A percentile compares a stretch with the other conserved stretches of the same genome.
Conservation (phyloP, 2,888 invertebrate genomes). For the Stenchaetothrips biformis region DNA sequence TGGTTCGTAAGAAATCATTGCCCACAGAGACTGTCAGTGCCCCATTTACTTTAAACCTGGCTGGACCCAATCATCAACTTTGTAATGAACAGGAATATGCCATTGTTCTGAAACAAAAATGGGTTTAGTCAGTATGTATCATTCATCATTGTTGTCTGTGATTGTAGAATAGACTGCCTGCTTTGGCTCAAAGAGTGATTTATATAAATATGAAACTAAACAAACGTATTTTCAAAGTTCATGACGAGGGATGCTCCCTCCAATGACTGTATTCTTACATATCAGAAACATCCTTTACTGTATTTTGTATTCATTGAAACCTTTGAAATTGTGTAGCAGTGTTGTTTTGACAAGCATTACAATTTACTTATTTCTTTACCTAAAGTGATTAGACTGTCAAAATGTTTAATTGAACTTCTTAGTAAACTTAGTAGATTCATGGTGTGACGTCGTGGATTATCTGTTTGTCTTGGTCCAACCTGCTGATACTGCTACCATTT, state of each 20-base stretch:
- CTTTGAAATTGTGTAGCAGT: background rate
- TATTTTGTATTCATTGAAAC: background rate
- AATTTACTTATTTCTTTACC: background rate
- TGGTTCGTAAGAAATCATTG: conserved; percentile 62
- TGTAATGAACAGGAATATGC: conserved; percentile 11
- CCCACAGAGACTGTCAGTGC: conserved; percentile 45
- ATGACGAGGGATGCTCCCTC: too few relatives aligned
- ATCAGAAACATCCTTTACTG: background rate
- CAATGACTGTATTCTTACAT: background rate
- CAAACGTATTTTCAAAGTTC: background rate
- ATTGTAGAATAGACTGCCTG: conserved; percentile 9
- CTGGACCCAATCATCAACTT: conserved; percentile 10
- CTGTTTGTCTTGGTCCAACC: background rate
- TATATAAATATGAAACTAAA: background rate
- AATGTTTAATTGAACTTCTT: background rate
- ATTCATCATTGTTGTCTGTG: conserved; percentile 7
- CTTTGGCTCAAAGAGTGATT: conserved; percentile 4
- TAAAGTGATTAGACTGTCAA: background rate
- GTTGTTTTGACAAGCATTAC: background rate
- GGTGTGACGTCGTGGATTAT: background rate
- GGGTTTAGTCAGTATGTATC: background rate
- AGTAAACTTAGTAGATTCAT: background rate
- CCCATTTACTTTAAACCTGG: conserved; percentile 4
- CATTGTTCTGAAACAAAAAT: conserved; percentile 2
- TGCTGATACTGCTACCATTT: background rate